Percentiles rank a stretch among this genome's conserved stretches.
Conservation (phyloP, 2,797 vertebrate species). For the Lepus oiostolus region DNA sequence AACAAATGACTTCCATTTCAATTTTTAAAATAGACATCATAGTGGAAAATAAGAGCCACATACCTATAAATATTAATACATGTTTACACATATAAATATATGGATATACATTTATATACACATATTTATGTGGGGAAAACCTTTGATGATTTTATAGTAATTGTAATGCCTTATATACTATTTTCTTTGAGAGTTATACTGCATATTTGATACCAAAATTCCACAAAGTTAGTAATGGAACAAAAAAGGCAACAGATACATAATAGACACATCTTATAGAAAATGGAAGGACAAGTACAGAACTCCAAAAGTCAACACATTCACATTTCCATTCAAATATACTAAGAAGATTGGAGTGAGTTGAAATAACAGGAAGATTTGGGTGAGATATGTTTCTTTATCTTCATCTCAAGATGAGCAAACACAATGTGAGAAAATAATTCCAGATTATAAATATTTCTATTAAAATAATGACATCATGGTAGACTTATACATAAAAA, state of each 20-base stretch:
- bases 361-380: neutral
- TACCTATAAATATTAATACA: neutral
- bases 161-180: neutral
- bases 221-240: neutral
- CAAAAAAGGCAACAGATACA: neutral
- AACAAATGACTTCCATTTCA: too few species aligned
- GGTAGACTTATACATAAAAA: too few species aligned
- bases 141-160: neutral
- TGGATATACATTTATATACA: constrained; percentile 3
- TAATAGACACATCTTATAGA: neutral
- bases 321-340: constrained; percentile 20
- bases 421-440: constrained; percentile 78
- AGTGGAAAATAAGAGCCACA: neutral
- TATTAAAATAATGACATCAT: too few species aligned
- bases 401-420: constrained; percentile 26
- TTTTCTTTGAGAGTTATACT: too few species aligned
- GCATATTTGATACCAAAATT: neutral
- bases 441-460: constrained; percentile 51
- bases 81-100: neutral
- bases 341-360: neutral
- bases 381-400: neutral
- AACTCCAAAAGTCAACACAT: neutral
- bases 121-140: constrained; percentile 45
- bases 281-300: neutral
- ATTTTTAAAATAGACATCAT: neutral